These are phyloP conservation scores for Dendrophyllia cribrosa DNA, from an alignment of 64 coral and sea anemone species.

Conservation along the genomic window DNA sequence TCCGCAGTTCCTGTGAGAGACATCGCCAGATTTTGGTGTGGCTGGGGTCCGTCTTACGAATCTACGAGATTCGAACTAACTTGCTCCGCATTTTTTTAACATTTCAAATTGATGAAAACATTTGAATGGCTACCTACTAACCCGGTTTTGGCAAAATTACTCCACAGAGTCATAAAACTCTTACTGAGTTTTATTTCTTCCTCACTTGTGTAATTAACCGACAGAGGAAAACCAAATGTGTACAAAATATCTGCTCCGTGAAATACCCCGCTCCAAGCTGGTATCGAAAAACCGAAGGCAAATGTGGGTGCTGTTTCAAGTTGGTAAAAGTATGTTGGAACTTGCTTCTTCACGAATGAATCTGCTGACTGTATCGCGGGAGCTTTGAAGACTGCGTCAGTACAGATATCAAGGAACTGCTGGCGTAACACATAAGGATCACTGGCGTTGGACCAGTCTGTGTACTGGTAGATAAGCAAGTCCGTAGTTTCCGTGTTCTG, in stretches of 20 bases:
- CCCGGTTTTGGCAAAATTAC: constrained; percentile 55
- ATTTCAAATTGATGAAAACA: too few species aligned
- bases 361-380: constrained; percentile 72
- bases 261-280: not conserved
- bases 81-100: too few species aligned
- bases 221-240: constrained; percentile 22
- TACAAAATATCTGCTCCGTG: constrained; percentile 40
- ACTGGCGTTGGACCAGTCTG: constrained; percentile 68
- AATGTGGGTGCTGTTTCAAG: not conserved
- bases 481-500: constrained; percentile 55
- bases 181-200: not conserved
- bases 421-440: constrained; percentile 58
- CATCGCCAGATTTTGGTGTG: too few species aligned
- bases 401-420: constrained; percentile 56
- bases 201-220: not conserved
- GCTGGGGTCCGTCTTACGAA: too few species aligned
- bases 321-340: constrained; percentile 59
- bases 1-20: too few species aligned
- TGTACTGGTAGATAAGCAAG: constrained; percentile 70
- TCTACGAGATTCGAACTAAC: too few species aligned
- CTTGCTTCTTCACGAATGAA: constrained; percentile 58
- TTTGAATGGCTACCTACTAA: not conserved
- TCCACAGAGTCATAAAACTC: constrained; percentile 38
- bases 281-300: not conserved
- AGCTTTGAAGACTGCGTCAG: constrained; percentile 73